Conservation (phyloP, 2,888 invertebrate genomes). For the Eristalis arbustorum region DNA sequence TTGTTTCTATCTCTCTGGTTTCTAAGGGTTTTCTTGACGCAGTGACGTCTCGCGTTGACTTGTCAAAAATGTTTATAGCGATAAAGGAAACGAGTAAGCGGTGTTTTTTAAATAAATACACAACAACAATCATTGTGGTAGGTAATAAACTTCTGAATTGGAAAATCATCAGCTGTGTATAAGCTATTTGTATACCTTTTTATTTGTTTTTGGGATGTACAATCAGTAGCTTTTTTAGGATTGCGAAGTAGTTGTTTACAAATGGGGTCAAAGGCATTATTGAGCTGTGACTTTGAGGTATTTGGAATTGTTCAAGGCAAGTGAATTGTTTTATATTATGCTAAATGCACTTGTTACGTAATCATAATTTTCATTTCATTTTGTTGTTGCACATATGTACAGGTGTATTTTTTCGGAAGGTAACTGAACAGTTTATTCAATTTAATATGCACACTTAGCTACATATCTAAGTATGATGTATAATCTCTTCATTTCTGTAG, state of each 20-base stretch:
- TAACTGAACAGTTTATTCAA: slow-evolving; percentile 44
- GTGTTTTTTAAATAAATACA: too few relatives aligned
- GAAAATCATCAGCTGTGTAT: too few relatives aligned
- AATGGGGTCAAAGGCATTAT: slow-evolving; percentile 58
- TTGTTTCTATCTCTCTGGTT: too few relatives aligned
- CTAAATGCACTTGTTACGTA: slow-evolving; percentile 19
- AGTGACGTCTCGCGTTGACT: too few relatives aligned
- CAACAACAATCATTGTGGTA: neutral
- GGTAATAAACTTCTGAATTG: neutral
- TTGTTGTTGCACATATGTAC: neutral
- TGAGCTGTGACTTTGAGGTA: slow-evolving; percentile 77
- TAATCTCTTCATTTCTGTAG: slow-evolving; percentile 45
- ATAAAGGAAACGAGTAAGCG: too few relatives aligned
- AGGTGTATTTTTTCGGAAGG: slow-evolving; percentile 79
- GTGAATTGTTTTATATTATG: neutral
- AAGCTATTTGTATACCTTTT: neutral
- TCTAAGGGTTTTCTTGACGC: too few relatives aligned
- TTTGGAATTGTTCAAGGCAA: slow-evolving; percentile 78
- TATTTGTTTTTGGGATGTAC: neutral
- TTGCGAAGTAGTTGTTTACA: neutral
- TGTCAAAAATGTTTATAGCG: too few relatives aligned
- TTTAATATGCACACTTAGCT: neutral
- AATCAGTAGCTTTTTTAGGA: neutral
- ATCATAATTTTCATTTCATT: slow-evolving; percentile 20
- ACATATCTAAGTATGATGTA: neutral